Conservation (phyloP, 2,113 vertebrate species). For the Motacilla alba region DNA sequence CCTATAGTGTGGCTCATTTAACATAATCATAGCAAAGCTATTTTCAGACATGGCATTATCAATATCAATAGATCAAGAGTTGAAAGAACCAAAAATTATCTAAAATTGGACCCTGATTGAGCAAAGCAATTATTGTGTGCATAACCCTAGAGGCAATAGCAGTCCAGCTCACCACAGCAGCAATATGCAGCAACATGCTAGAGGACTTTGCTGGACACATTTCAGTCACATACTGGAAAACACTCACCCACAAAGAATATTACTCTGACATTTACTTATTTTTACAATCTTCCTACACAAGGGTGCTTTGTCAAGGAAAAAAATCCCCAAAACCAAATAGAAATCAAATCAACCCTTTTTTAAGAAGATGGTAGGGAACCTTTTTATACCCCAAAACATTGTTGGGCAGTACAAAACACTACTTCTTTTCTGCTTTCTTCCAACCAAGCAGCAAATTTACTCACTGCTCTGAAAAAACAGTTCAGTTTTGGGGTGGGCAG, state of each 20-base stretch:
- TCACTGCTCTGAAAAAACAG: neutral
- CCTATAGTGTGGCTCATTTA: neutral
- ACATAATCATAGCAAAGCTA: neutral
- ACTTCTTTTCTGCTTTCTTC: neutral
- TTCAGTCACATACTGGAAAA: neutral
- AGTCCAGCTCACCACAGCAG: neutral
- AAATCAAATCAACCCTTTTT: neutral
- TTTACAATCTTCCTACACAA: neutral
- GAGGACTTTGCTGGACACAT: neutral
- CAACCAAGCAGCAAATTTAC: neutral
- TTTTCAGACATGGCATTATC: neutral
- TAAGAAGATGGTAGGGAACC: neutral
- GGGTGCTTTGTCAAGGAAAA: neutral
- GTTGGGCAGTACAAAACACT: rapidly evolving
- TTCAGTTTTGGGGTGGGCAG: neutral
- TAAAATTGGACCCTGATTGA: neutral
- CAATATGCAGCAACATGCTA: neutral
- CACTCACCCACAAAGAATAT: neutral
- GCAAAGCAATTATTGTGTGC: neutral
- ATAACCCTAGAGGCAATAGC: neutral
- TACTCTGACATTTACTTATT: neutral
- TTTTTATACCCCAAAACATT: neutral
- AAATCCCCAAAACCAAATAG: neutral
- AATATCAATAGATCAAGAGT: neutral
- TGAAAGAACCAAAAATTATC: neutral